Conservation (phyloP, 2,888 invertebrate genomes). For the Drymonia ruficornis region DNA sequence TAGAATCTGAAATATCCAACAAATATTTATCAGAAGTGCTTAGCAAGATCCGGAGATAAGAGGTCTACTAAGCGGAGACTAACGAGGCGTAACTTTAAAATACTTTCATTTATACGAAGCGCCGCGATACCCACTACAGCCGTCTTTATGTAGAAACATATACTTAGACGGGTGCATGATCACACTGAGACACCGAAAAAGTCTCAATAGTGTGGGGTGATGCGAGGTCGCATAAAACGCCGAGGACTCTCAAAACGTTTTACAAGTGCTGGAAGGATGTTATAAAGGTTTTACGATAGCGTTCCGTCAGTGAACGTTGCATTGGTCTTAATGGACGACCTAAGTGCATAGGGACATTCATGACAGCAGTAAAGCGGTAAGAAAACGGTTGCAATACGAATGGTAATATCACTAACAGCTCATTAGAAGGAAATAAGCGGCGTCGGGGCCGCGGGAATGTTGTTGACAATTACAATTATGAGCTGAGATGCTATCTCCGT, state of each 20-base stretch:
- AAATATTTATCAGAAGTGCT: slow-evolving; percentile 4
- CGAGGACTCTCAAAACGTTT: slow-evolving; percentile 78
- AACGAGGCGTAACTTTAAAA: slow-evolving; percentile 58
- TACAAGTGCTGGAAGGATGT: slow-evolving; percentile 84
- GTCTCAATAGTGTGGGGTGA: slow-evolving; percentile 62
- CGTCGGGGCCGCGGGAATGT: slow-evolving; percentile 32
- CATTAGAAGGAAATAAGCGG: slow-evolving; percentile 52
- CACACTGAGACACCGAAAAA: slow-evolving; percentile 55
- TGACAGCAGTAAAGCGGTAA: slow-evolving; percentile 68
- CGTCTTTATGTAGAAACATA: slow-evolving; percentile 58
- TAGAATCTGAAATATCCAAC: neutral
- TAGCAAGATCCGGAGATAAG: slow-evolving; percentile 34
- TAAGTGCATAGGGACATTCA: slow-evolving; percentile 83
- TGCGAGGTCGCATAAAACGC: slow-evolving; percentile 74
- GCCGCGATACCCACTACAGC: slow-evolving; percentile 46
- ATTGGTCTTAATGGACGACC: slow-evolving; percentile 81
- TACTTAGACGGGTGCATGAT: slow-evolving; percentile 47
- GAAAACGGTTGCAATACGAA: slow-evolving; percentile 59
- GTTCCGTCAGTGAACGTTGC: slow-evolving; percentile 80
- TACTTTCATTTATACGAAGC: slow-evolving; percentile 50
- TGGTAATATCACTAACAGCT: slow-evolving; percentile 54
- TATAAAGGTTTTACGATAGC: slow-evolving; percentile 83
- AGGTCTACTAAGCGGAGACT: slow-evolving; percentile 39
- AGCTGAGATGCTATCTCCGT: slow-evolving; percentile 12
- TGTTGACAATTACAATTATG: slow-evolving; percentile 33